Base-by-base conservation (phyloP, 2,888 invertebrate species). In the Lasioglossum lativentre region DNA sequence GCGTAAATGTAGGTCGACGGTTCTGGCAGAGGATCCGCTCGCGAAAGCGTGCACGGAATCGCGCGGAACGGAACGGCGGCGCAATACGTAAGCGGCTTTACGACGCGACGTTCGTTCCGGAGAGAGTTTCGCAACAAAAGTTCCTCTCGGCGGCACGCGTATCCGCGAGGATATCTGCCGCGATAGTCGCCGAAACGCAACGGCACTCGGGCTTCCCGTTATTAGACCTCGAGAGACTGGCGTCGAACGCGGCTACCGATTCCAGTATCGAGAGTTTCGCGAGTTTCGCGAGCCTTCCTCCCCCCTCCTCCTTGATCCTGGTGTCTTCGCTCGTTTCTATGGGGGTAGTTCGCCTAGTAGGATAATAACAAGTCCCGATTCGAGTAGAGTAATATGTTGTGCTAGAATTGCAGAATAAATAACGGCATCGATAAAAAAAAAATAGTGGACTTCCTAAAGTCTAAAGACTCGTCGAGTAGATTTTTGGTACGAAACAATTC, bases 81-180 rank as follows among this genome's bases (percentile, higher is more conserved):
- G 34, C 63, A 66, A 66, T 66, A 66, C 63, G 63, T 75, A 75
- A 75, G 56, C 74, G 74, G 56, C 74, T 75, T 75, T 75, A 66
- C 63, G 30, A 75, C 75, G 75, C 27, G 27, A n/a, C n/a, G n/a
- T n/a, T n/a, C 38, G 27, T 76, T 47, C 45, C 40, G n/a, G 77
- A 47, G 63, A 40, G 66, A 52, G 47, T 56, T 56, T 40, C 56
- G 78, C 70, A 78, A 71, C 70, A 66, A 66, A 66, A 66, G 63
- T 66, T 66, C 34, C 34, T 0, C 63, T 0, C 63, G 4, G 0
- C 47, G 34, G 63, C 63, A 34, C 59, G 59, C 70, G 56, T 63
- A 52, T 27, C 30, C 56, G 38, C 52, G 16, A 40, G 38, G n/a
- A 70, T 40, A 42, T 68, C 68, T 77, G 47, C 78, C 59, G 78